Conservation (phyloP, 2,113 vertebrate genomes). For the Asarcornis scutulata region DNA sequence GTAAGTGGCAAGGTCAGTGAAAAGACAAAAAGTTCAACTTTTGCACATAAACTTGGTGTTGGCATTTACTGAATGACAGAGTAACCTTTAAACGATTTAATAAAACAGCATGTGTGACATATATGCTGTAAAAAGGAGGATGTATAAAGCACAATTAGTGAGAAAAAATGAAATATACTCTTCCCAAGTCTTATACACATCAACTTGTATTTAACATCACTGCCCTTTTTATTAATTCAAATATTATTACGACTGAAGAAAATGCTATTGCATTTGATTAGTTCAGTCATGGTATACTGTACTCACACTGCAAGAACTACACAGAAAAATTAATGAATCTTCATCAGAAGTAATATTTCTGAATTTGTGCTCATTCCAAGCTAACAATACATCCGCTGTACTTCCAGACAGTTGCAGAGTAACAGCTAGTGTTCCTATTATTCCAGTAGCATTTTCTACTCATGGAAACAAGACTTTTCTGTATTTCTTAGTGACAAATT, state of each 20-base stretch:
- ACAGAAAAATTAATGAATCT: neutral
- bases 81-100: conserved; percentile 43
- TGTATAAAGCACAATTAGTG: conserved; percentile 7
- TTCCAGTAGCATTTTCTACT: neutral
- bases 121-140: neutral
- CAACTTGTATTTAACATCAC: neutral
- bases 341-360: neutral
- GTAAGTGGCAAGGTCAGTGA: neutral
- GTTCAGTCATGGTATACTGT: neutral
- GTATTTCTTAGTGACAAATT: neutral
- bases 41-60: neutral
- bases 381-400: neutral
- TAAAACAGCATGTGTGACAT: conserved; percentile 28
- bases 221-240: neutral
- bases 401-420: neutral
- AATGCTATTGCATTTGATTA: neutral
- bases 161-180: neutral
- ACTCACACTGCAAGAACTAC: neutral
- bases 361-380: neutral
- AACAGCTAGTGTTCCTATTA: neutral
- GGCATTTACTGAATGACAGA: conserved; percentile 46
- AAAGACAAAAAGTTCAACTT: conserved; percentile 12
- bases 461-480: neutral
- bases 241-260: neutral
- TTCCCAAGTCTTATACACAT: neutral